Evolutionary conservation across 30 jellyfish, hydroid and myxozoan species (phyloP), one percentile per base, ranked within the genome.

Genomic region (Aurelia aurita complex sp. Pacific): DNA sequence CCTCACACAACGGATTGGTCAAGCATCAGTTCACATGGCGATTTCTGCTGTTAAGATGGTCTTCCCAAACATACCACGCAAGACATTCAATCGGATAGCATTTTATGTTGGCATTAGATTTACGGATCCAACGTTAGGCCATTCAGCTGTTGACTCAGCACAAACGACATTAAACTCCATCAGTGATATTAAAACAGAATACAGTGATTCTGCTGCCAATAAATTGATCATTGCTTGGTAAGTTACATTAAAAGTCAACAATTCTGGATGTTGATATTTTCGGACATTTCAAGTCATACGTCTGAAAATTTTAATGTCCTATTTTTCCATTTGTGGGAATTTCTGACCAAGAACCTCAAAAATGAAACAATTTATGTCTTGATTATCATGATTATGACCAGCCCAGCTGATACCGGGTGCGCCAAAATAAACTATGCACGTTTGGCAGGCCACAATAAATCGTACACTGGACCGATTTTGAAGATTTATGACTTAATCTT

Each of bases 101-200:
- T 93, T 81, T 59, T 95, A 95, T 70, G 95, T 88, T 81, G 96
- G 98, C 36, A 77, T 93, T 9, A 70, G 73, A 35, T 88, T 93
- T 64, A 54, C 17, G 17, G 91, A 93, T 64, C 77, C 91, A 33
- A 33, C 96, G 1, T 61, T 78, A 2, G 87, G 85, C 18, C 87
- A 78, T 71, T 50, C 82, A 19, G 53, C 87, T 0, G 62, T 74
- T 17, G 82, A 73, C 52, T 61, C 93, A 3, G 93, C 82, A 16
- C 69, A 77, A n/a, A 62, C 79, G 9, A 84, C 87, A 18, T 50
- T 84, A 74, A 84, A 50, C 54, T 84, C 86, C 10, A 57, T 84
- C 65, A 84, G 93, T 71, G 85, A 64, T 34, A 65, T 84, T 40
- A 84, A 84, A 74, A 84, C 87, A 61, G 93, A 84, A 51, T 74